phyloP scores from a whole-genome alignment of 1,140 invertebrate species.

The Chlorops oryzae region DNA sequence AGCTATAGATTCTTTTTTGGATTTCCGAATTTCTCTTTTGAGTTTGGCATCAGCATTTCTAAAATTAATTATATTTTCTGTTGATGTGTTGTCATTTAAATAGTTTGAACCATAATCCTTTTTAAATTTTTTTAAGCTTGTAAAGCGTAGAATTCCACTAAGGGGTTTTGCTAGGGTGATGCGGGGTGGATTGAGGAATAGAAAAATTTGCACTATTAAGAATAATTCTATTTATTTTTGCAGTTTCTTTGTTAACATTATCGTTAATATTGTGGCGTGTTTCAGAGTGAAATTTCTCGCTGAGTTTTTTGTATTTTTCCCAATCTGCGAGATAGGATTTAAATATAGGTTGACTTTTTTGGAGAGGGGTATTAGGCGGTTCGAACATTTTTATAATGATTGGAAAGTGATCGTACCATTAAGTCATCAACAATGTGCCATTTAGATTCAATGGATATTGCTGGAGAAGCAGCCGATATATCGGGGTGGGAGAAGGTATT shows the following conservation, averaged over 20 bases:
- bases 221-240: neutral
- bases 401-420: neutral
- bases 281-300: constrained; percentile 1
- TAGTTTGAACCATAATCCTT: neutral
- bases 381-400: neutral
- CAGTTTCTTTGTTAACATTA: neutral
- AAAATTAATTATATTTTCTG: neutral
- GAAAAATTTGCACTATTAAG: neutral
- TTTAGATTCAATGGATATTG: neutral
- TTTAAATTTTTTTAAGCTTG: neutral
- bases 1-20: too few relatives aligned
- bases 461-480: constrained; percentile 2
- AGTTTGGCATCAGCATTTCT: neutral
- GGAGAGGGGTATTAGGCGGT: constrained; percentile 1
- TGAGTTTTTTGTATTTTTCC: too few relatives aligned
- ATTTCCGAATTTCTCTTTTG: too few relatives aligned
- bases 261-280: neutral
- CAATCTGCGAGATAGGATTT: neutral
- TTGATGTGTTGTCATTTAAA: neutral
- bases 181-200: neutral
- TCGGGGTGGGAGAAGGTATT: too few relatives aligned
- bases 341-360: constrained; percentile 5
- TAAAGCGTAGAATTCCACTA: neutral
- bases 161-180: neutral
- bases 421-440: neutral